Base-by-base conservation (phyloP, 1,140 invertebrate genomes). In the Drosophila sucinea region DNA sequence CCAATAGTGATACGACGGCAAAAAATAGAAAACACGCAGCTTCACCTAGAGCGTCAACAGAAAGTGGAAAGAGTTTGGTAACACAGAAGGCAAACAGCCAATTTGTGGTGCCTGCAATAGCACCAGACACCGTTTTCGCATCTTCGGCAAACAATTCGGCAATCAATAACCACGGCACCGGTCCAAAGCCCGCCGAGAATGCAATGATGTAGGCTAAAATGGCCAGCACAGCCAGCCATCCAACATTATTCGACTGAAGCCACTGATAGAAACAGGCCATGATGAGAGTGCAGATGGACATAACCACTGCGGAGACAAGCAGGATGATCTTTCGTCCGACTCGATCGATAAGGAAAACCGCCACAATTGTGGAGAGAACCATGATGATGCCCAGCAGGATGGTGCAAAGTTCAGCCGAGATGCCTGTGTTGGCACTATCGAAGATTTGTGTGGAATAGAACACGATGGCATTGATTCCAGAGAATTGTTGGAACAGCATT, bases 51-150 rank as follows among this genome's bases (percentile, higher is more conserved):
- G 0, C 0, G 0, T 67, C 17, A 3, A 75, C 57, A 0, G 78
- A 32, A 8, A 84, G 4, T 0, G 79, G 93, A 73, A 93, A 94
- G 0, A 92, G 83, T 74, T 96, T 96, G n/a, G 97, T 97, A 1
- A 98, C 95, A 1, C 96, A 70, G 87, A 98, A 98, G 51, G 96
- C 96, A 66, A 95, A 94, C 0, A 95, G 64, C 94, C 97, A 96
- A 83, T 97, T 98, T 55, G 95, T 94, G 1, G 95, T 93, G 33
- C 95, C 95, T 0, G 96, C 95, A 73, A 97, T 94, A 0, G 95
- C 94, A 75, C 94, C 93, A 44, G 96, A 95, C 40, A 96, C 93
- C 44, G 96, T 95, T 60, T 96, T 96, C 17, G 97, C 93, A 60
- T 96, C 94, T 74, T 96, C 92, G 32, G 96, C 93, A 92, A 96